Evolutionary conservation across 2,797 vertebrate genomes (phyloP), one percentile per base, ranked within the genome.

Genomic region (Anabacerthia variegaticeps): DNA sequence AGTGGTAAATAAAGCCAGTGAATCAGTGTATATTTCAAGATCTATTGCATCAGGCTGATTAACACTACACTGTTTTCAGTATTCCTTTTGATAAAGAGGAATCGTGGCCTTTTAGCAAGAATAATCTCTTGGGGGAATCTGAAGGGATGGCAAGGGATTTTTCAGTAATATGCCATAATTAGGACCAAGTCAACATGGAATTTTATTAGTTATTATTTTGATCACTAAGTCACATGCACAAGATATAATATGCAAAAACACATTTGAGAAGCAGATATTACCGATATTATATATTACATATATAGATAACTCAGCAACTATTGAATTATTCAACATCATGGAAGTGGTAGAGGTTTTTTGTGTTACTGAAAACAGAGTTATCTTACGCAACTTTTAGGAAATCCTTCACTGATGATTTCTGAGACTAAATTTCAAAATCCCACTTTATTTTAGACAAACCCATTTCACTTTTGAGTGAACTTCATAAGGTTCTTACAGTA

Each of bases 271-370:
- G 36, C 21, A 77, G 44, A n/a, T 56, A 65, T 22, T 83, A 54
- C 4, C 49, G 20, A n/a, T n/a, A n/a, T n/a, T n/a, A n/a, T n/a
- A n/a, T n/a, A n/a, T n/a, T 37, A 27, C 4, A 28, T 8, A 27
- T 1, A 30, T 7, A 58, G 28, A 65, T n/a, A 82, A 71, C 39
- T 37, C 85, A 72, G 51, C 26, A 88, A 41, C 20, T 67, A 34
- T 32, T 52, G 19, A 76, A 39, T 9, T 66, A 32, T 36, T 55
- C 30, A 77, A 44, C 9, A 39, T 15, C 39, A 71, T 5, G 54
- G 32, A 80, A 80, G 39, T 15, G 2, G 26, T 26, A 43, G 9
- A 8, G 11, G 0, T 0, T 19, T 19, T 65, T 18, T 66, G 14
- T 39, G 27, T 51, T 78, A 81, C 67, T 73, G 30, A 46, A 68